Base-by-base conservation (phyloP, 2,888 invertebrate species). In the Stegophylla sp. region DNA sequence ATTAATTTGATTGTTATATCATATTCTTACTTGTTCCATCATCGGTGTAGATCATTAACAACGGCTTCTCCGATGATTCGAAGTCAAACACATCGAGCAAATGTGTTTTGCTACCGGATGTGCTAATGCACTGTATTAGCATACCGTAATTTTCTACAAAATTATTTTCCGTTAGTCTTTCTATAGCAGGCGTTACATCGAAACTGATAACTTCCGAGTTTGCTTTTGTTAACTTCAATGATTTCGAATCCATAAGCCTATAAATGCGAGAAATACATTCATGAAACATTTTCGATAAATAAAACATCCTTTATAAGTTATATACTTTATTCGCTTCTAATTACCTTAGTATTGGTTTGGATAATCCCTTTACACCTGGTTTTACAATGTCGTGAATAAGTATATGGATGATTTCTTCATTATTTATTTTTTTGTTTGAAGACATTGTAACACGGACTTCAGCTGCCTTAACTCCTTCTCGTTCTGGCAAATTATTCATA, bases 121-220 rank as follows among this genome's bases (percentile, higher is more conserved):
- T 41, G 20, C 72, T 81, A 15, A 73, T 5, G 17, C 84, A 83
- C 59, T 84, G 82, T 15, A 85, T 79, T 20, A 85, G 71, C n/a
- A 84, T 82, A 82, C 85, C 84, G 84, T 82, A 56, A 34, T 87
- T 83, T 87, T 87, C 83, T 94, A 90, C 86, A 91, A 51, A 73
- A 64, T 83, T 81, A 1, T 48, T 48, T 15, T 72, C 72, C 13
- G 82, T 28, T 97, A 97, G 97, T 85, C 96, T 90, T 84, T 92
- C 90, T 76, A 94, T 93, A 48, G 97, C 96, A 81, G 94, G 93
- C 83, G 93, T 90, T 26, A 97, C 94, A 87, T 97, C 97, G 84
- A 97, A 89, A 83, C 90, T 92, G 81, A 95, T 88, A 0, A 34
- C 28, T 15, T 88, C 88, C 77, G 71, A 74, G 34, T 34, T 34